Percentiles rank a stretch among this genome's conserved stretches.
Conservation (phyloP, 2,797 vertebrate species). For the Agapornis canus region DNA sequence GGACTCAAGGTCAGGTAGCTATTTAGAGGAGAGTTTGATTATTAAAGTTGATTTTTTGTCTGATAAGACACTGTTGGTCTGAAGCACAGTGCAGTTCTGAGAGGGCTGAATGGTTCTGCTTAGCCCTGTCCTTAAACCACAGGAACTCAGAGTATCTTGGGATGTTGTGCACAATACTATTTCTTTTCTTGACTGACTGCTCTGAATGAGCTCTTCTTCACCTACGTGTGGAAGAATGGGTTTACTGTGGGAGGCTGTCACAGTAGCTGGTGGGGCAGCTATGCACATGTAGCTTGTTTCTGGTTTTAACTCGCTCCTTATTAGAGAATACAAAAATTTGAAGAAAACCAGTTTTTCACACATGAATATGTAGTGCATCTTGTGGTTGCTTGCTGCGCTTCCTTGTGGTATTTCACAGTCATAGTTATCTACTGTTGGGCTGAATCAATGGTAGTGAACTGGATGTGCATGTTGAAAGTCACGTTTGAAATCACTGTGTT, state of each 20-base stretch:
- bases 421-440: background rate
- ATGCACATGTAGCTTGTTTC: background rate
- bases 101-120: background rate
- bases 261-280: background rate
- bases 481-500: accelerated
- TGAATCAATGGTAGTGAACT: background rate
- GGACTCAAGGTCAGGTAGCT: background rate
- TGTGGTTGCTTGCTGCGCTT: background rate
- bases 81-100: background rate
- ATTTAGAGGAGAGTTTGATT: background rate
- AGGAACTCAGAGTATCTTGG: background rate
- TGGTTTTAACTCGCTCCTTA: background rate
- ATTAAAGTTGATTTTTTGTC: background rate
- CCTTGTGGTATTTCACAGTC: background rate
- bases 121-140: background rate
- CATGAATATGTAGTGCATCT: background rate
- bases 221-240: background rate
- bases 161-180: background rate
- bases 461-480: background rate
- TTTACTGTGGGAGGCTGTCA: background rate
- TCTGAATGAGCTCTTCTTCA: background rate
- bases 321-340: background rate
- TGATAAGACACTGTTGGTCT: background rate
- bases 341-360: background rate
- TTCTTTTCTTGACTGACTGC: background rate